A percentile compares a stretch with the other conserved stretches of the same genome.
These are phyloP conservation scores for Pachyuromys duprasi DNA, from an alignment of 2,797 vertebrate genomes.

Conservation along the genomic window DNA sequence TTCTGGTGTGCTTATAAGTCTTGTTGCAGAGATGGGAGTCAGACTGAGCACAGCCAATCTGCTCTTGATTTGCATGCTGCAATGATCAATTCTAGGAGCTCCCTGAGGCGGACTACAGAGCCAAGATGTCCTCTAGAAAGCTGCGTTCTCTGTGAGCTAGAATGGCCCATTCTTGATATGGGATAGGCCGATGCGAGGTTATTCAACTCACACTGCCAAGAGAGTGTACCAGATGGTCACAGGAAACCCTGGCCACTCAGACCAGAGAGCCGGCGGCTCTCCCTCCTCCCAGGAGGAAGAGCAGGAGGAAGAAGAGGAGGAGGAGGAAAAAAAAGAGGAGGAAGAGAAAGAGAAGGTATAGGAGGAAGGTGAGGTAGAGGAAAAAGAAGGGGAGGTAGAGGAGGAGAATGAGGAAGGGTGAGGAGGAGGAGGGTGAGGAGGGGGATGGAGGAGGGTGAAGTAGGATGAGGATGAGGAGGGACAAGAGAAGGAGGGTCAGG, in stretches of 20 bases:
- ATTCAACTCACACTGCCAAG: not conserved
- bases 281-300: not conserved
- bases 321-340: no score
- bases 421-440: no score
- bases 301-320: no score
- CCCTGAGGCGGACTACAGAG: not conserved
- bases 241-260: not conserved
- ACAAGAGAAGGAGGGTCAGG: no score
- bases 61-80: not conserved
- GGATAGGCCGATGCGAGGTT: not conserved
- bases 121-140: not conserved
- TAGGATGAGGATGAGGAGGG: no score
- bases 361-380: no score
- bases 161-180: not conserved
- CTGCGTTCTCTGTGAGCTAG: not conserved
- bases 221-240: not conserved
- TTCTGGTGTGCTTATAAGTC: not conserved
- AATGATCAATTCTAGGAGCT: not conserved
- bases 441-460: no score
- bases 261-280: not conserved
- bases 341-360: no score
- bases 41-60: not conserved
- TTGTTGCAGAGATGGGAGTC: not conserved
- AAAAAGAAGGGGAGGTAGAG: no score
- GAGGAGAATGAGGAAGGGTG: no score